phyloP scores from a whole-genome alignment of 2,888 invertebrate species.

The Orgyia antiqua region DNA sequence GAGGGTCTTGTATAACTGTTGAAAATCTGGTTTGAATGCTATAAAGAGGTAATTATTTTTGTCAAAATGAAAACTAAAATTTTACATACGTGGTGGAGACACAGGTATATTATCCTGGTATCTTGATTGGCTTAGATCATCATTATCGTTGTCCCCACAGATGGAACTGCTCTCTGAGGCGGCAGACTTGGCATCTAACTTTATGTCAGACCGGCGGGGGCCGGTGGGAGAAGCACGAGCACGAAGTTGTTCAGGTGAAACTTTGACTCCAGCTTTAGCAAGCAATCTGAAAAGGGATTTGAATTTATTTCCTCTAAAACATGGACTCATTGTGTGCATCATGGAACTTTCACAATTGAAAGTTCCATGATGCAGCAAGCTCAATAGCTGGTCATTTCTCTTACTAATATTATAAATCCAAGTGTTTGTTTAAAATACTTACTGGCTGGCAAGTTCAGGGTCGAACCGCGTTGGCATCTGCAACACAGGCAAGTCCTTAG shows the following conservation, averaged over 20 bases:
- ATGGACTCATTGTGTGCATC: neutral
- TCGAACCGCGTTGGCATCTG: conserved; percentile 96
- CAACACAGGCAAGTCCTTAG: conserved; percentile 93
- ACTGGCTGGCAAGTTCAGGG: conserved; percentile 91
- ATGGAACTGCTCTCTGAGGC: conserved; percentile 85
- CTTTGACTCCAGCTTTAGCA: conserved; percentile 93
- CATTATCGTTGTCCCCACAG: conserved; percentile 89
- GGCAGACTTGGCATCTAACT: conserved; percentile 86
- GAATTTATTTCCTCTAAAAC: no score
- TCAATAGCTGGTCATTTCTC: no score
- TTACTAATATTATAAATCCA: no score
- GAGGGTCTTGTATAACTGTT: neutral
- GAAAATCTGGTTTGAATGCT: neutral
- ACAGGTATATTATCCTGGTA: conserved; percentile 73
- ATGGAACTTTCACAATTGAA: neutral
- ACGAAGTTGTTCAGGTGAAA: conserved; percentile 88
- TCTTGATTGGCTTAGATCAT: conserved; percentile 86
- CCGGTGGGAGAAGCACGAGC: conserved; percentile 93
- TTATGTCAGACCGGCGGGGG: conserved; percentile 85
- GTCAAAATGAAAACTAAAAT: neutral
- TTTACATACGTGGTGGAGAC: conserved; percentile 79
- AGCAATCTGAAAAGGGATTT: conserved; percentile 77
- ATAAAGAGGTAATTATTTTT: no score
- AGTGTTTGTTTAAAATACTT: conserved; percentile 36
- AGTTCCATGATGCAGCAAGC: no score